Conservation (phyloP, 2,888 invertebrate genomes). For the Eupelmus urozonus region DNA sequence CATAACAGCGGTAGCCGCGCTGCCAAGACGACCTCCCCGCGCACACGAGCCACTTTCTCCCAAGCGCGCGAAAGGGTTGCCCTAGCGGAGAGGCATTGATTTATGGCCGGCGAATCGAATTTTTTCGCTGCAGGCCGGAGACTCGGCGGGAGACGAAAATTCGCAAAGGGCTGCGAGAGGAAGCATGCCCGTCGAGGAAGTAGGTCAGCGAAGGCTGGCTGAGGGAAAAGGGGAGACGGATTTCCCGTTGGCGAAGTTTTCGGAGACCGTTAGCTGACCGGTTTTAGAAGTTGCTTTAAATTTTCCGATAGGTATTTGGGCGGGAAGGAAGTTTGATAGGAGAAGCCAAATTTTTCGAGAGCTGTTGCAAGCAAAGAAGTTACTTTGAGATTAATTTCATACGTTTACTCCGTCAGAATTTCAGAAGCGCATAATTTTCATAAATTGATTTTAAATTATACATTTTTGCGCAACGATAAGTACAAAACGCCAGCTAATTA, state of each 20-base stretch:
- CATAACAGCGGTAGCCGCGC: conserved; percentile 63
- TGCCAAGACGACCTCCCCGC: conserved; percentile 1
- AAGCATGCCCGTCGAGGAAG: not conserved
- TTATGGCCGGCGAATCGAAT: conserved; percentile 73
- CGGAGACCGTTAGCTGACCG: not conserved
- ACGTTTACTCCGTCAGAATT: no score
- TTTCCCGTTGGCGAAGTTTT: not conserved
- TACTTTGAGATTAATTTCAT: no score
- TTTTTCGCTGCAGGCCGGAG: conserved; percentile 61
- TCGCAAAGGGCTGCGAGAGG: conserved; percentile 38
- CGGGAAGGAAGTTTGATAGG: no score
- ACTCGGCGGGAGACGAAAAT: conserved; percentile 34
- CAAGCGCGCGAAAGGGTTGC: conserved; percentile 61
- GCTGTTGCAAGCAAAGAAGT: no score
- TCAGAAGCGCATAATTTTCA: not conserved
- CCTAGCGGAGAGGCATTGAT: conserved; percentile 64
- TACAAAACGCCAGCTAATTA: no score
- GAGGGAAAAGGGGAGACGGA: no score
- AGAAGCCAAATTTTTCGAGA: no score
- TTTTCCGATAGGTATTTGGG: no score
- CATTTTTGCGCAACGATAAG: not conserved
- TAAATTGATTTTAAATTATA: not conserved
- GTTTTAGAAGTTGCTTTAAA: no score
- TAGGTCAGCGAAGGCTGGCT: conserved; percentile 43
- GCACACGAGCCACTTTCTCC: not conserved